Evolutionary conservation across 2,888 invertebrate genomes (phyloP).

Genomic region (Drosophila cracens): DNA sequence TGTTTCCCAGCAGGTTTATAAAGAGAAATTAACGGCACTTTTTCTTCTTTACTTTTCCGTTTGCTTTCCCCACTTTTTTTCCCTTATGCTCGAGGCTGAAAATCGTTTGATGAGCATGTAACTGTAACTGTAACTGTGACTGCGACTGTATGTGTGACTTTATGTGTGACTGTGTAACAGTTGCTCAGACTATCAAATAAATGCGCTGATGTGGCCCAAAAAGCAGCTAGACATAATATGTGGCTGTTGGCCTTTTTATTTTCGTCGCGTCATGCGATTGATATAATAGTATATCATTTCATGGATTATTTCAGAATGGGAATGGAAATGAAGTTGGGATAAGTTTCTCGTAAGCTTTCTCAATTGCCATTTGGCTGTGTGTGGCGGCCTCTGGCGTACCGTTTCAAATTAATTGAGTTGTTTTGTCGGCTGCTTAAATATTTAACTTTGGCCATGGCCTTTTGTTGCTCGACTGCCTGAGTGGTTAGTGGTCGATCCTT

Average conservation of each 20-base stretch:
- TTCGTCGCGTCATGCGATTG: constrained; percentile 52
- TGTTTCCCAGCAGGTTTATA: constrained; percentile 86
- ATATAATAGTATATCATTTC: constrained; percentile 54
- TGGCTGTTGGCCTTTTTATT: constrained; percentile 16
- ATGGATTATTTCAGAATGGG: constrained; percentile 11
- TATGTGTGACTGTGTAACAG: constrained; percentile 1
- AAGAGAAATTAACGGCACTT: constrained; percentile 85
- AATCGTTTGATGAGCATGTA: constrained; percentile 85
- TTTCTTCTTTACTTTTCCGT: constrained; percentile 46
- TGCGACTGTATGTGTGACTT: constrained; percentile 19
- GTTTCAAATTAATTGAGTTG: constrained; percentile 84
- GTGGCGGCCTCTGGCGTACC: constrained; percentile 43
- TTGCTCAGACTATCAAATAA: constrained; percentile 4
- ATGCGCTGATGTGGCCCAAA: constrained; percentile 41
- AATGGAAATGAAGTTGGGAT: constrained; percentile 12
- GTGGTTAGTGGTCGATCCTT: constrained; percentile 65
- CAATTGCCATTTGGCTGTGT: constrained; percentile 44
- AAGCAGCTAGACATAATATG: constrained; percentile 19
- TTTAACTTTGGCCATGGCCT: constrained; percentile 75
- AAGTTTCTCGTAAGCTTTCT: constrained; percentile 41
- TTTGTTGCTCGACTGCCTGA: constrained; percentile 60
- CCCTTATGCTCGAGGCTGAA: constrained; percentile 65
- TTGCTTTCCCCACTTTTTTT: background rate
- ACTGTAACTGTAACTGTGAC: constrained; percentile 56
- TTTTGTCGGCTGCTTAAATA: constrained; percentile 80